A percentile compares a stretch with the other conserved stretches of the same genome.
Conservation (phyloP, 2,113 vertebrate species). For the Plecturocebus donacophilus region DNA sequence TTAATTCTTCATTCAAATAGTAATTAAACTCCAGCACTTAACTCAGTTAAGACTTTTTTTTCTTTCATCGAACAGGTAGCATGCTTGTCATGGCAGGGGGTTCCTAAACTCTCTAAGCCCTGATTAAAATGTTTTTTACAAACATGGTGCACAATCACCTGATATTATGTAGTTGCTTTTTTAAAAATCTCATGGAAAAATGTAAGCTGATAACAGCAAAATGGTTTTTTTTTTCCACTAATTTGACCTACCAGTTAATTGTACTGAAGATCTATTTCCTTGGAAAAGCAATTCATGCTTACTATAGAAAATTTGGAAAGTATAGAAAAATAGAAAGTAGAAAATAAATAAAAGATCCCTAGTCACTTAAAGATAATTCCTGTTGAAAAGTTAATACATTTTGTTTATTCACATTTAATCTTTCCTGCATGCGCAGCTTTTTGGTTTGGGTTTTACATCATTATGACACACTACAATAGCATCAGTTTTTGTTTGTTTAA, state of each 20-base stretch:
- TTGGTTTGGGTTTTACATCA: neutral
- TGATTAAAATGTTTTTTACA: constrained; percentile 64
- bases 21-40: constrained; percentile 59
- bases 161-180: neutral
- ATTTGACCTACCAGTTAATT: constrained; percentile 19
- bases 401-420: neutral
- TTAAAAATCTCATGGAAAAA: constrained; percentile 23
- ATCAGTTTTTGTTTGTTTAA: constrained; percentile 37
- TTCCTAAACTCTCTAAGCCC: constrained; percentile 49
- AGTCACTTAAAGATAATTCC: neutral
- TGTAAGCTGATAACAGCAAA: constrained; percentile 57
- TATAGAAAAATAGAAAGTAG: neutral
- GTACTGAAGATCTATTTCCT: constrained; percentile 11
- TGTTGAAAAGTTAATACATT: neutral
- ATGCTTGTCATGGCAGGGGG: constrained; percentile 53
- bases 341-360: neutral
- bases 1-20: constrained; percentile 70
- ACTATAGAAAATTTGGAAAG: neutral
- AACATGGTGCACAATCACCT: neutral
- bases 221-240: neutral
- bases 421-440: neutral
- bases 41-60: constrained; percentile 22
- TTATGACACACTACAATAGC: neutral
- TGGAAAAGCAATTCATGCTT: constrained; percentile 22
- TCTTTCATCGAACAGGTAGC: constrained; percentile 5